Base-by-base conservation (phyloP, 2,113 vertebrate species). In the Polypterus bichir region DNA sequence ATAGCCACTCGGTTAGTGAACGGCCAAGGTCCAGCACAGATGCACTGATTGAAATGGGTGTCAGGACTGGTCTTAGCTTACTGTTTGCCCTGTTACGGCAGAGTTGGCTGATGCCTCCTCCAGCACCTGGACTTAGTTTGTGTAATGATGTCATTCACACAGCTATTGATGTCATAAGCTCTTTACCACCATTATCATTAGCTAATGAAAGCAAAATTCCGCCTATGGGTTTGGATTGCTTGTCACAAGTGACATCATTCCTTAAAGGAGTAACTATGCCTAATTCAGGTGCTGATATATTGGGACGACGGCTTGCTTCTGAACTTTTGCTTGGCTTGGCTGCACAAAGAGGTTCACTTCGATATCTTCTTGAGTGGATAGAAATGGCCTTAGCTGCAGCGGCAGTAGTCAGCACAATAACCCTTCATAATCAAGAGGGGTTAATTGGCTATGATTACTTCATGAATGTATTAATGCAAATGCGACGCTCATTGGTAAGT, bases 121-220 rank as follows among this genome's bases (percentile, higher is more conserved):
- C 82, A 0, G 75, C 80, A 11, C 78, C 88, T 59, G 87, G 81
- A 70, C 83, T 95, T 49, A 93, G 86, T 71, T 81, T 97, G 72
- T 97, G 93, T 69, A 95, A 97, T 3, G 93, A 97, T 0, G 93
- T 97, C 68, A 95, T 97, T 69, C 86, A 89, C 66, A 97, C 94
- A 6, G 93, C 93, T 65, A 94, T 95, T 45, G 93, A 97, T 68
- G 94, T 97, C 4, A 90, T 97, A 9, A 91, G 89, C 76, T 97
- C 94, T 47, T 77, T 97, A 65, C 94, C 94, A 0, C 91, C 94
- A 0, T 77, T 97, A 44, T 97, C 93, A 48, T 78, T 97, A 66
- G 94, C 94, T 62, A 97, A 97, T 47, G 92, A 97, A 77, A 97
- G 93, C 81, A 97, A 97, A 79, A 96, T 97, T 76, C 94, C 96